These are phyloP conservation scores for Heliconius charithonia DNA, from an alignment of 2,888 invertebrate species.

Conservation along the genomic window DNA sequence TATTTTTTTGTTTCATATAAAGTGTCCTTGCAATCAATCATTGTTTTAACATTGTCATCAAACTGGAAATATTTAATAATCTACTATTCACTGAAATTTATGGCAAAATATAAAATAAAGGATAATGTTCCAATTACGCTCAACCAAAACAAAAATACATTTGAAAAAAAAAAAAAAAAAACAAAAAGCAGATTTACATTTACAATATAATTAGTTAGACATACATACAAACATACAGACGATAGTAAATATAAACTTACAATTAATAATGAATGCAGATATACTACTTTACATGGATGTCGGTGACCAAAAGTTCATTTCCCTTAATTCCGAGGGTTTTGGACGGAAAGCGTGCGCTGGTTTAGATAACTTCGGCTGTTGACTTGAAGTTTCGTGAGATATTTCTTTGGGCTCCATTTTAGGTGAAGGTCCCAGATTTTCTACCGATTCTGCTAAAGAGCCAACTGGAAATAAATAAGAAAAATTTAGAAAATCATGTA, in stretches of 20 bases:
- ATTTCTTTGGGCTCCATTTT: slow-evolving; percentile 55
- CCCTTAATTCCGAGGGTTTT: slow-evolving; percentile 88
- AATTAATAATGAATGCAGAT: slow-evolving; percentile 11
- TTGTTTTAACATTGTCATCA: too few species aligned
- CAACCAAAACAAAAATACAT: not conserved
- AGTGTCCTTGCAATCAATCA: too few species aligned
- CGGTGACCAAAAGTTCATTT: slow-evolving; percentile 94
- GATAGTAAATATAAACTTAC: slow-evolving; percentile 8
- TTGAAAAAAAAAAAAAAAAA: not conserved
- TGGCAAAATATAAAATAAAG: not conserved
- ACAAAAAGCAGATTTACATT: not conserved
- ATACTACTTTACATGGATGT: slow-evolving; percentile 87
- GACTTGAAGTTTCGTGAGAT: slow-evolving; percentile 52
- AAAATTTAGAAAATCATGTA: not conserved
- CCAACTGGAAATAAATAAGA: slow-evolving; percentile 55
- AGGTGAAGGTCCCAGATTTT: slow-evolving; percentile 75
- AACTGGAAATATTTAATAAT: too few species aligned
- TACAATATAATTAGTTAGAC: not conserved
- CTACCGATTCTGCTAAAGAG: slow-evolving; percentile 73
- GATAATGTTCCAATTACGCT: not conserved
- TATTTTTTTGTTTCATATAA: too few species aligned
- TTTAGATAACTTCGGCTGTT: slow-evolving; percentile 61
- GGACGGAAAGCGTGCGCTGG: slow-evolving; percentile 74
- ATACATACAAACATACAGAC: slow-evolving; percentile 6
- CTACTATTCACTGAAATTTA: too few species aligned